These are phyloP conservation scores for Phalacrocorax brasilianus DNA, from an alignment of 2,113 vertebrate species.

Conservation along the genomic window DNA sequence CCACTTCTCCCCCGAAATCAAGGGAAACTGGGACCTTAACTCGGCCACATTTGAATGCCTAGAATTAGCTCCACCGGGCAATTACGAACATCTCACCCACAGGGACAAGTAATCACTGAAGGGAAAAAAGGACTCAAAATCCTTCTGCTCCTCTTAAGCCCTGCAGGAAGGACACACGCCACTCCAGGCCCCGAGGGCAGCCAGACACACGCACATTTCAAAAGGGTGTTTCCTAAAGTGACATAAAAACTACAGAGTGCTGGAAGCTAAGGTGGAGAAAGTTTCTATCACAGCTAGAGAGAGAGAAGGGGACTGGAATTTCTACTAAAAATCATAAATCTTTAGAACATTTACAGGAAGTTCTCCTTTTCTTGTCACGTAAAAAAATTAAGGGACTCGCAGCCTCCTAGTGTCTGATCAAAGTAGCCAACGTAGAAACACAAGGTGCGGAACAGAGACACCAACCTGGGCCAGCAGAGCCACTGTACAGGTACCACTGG, in stretches of 20 bases:
- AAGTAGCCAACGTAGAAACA: fast-evolving
- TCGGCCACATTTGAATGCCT: not conserved
- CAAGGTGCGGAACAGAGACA: not conserved
- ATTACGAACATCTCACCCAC: not conserved
- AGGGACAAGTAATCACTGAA: not conserved
- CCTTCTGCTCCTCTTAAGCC: not conserved
- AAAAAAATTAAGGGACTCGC: not conserved
- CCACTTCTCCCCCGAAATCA: not conserved
- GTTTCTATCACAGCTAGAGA: not conserved
- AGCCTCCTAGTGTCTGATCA: not conserved
- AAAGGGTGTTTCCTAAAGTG: not conserved
- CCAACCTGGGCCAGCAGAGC: not conserved
- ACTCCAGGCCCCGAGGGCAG: fast-evolving
- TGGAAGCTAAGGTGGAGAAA: not conserved
- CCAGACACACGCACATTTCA: not conserved
- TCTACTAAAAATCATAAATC: not conserved
- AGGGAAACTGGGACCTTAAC: not conserved
- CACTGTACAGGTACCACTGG: fast-evolving
- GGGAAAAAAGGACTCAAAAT: not conserved
- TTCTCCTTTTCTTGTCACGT: not conserved
- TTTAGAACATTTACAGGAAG: not conserved
- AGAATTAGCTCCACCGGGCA: not conserved
- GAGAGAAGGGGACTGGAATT: not conserved
- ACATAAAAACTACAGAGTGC: not conserved
- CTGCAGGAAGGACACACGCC: not conserved